Evolutionary conservation across 2,113 vertebrate species (phyloP).

Genomic region (Lichenostomus cassidix): DNA sequence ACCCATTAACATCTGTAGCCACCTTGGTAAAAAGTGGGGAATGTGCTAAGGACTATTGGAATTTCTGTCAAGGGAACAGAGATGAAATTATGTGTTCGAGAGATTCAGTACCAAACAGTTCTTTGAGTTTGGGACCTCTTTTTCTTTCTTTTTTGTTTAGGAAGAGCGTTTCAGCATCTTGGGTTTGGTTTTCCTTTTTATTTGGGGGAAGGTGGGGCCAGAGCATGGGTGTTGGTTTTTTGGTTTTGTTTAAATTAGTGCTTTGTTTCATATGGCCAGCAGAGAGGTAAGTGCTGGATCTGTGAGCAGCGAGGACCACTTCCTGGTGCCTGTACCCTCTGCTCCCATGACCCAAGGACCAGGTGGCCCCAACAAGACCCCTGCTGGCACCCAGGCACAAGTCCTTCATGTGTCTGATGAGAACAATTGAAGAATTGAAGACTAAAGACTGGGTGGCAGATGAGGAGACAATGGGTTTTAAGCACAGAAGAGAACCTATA

Average conservation of each 20-base stretch:
- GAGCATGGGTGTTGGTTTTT: background rate
- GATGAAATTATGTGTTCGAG: fast-evolving
- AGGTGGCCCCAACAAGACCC: background rate
- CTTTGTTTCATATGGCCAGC: background rate
- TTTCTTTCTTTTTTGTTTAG: background rate
- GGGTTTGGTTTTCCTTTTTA: background rate
- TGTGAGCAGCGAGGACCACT: background rate
- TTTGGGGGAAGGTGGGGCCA: fast-evolving
- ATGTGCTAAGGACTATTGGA: background rate
- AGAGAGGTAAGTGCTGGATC: background rate
- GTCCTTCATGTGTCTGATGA: fast-evolving
- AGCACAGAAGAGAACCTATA: background rate
- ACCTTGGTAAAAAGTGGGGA: background rate
- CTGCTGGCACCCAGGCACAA: background rate
- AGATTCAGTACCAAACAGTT: background rate
- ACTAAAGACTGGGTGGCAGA: background rate
- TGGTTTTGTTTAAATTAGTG: background rate
- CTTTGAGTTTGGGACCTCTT: background rate
- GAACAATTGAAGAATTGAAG: background rate
- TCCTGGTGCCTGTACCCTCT: background rate
- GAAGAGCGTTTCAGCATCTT: fast-evolving
- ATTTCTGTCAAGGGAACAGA: background rate
- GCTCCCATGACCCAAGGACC: fast-evolving
- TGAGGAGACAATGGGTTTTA: background rate
- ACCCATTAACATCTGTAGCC: background rate